Evolutionary conservation across 2,888 invertebrate genomes (phyloP).

Genomic region (Pandemis corylana): DNA sequence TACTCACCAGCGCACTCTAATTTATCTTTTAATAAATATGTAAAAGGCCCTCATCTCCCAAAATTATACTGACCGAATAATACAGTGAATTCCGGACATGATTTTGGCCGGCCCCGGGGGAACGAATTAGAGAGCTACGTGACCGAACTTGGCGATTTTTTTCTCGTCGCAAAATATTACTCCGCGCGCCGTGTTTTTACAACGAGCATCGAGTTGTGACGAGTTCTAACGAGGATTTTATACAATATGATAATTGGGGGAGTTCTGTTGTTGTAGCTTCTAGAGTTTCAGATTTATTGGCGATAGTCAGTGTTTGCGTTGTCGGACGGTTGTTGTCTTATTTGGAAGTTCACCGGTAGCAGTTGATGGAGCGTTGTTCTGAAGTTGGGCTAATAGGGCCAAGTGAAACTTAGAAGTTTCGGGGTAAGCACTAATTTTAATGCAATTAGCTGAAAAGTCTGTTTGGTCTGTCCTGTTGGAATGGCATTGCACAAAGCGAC

Average conservation of each 20-base stretch:
- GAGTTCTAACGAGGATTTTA: slow-evolving; percentile 80
- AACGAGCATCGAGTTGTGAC: slow-evolving; percentile 74
- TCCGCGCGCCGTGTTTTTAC: slow-evolving; percentile 70
- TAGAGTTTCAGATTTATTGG: slow-evolving; percentile 35
- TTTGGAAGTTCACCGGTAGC: slow-evolving; percentile 17
- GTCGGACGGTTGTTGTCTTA: slow-evolving; percentile 32
- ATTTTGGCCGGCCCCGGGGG: slow-evolving; percentile 68
- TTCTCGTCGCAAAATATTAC: slow-evolving; percentile 60
- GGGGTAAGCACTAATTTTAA: background rate
- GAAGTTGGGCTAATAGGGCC: background rate
- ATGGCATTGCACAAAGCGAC: no score
- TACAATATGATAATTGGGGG: slow-evolving; percentile 80
- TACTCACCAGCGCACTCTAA: slow-evolving; percentile 42
- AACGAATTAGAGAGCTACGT: slow-evolving; percentile 79
- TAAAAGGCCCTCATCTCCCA: slow-evolving; percentile 56
- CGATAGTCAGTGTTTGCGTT: slow-evolving; percentile 34
- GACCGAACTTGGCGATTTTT: slow-evolving; percentile 76
- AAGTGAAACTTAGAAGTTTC: background rate
- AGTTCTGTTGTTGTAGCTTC: slow-evolving; percentile 37
- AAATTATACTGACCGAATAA: slow-evolving; percentile 69
- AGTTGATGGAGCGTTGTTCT: background rate
- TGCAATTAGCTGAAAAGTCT: background rate
- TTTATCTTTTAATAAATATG: slow-evolving; percentile 57
- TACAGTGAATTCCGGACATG: slow-evolving; percentile 74
- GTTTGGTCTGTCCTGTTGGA: no score